Base-by-base conservation (phyloP, 2,888 invertebrate species). In the Tachina grossa region DNA sequence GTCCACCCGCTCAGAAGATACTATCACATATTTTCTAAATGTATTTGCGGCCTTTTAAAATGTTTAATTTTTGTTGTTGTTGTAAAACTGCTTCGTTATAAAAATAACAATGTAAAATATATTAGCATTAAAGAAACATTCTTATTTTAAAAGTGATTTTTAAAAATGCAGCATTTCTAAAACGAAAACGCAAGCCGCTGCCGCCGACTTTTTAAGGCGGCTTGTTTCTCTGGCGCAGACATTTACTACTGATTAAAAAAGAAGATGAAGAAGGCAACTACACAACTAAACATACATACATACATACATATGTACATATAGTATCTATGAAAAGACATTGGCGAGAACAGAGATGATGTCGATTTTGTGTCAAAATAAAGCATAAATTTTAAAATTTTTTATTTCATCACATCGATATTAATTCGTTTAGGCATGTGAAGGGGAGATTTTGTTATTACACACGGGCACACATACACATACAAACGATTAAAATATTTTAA, bases 291-390 rank as follows among this genome's bases (percentile, higher is more conserved):
- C 4, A 31, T 31, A 31, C 10, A 16, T 19, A 19, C 53, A 19
- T 53, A 11, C 53, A 59, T n/a, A 9, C 31, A 31, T 6, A 31
- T 10, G 10, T 3, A 19, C 53, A 53, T 22, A 19, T 53, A 31
- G 31, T 31, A 31, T 6, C 31, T 31, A 31, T 31, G 31, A 31
- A 10, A 47, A 22, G 11, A 51, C 51, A 14, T 47, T 22, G 47
- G 51, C 13, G 9, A 75, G 41, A 41, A 9, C n/a, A 45, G 16
- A 57, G 22, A 57, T 80, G 53, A 22, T 53, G 61, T 51, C 74
- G 74, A 85, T 80, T 80, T 76, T 31, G 55, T 61, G 65, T 71
- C 66, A 78, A 77, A 76, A 84, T 53, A 49, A 63, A 57, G 74
- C 71, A 74, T 75, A 74, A 74, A 65, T 57, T 45, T 55, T 61